phyloP scores from a whole-genome alignment of 2,888 invertebrate genomes.

The Maniola hyperantus region DNA sequence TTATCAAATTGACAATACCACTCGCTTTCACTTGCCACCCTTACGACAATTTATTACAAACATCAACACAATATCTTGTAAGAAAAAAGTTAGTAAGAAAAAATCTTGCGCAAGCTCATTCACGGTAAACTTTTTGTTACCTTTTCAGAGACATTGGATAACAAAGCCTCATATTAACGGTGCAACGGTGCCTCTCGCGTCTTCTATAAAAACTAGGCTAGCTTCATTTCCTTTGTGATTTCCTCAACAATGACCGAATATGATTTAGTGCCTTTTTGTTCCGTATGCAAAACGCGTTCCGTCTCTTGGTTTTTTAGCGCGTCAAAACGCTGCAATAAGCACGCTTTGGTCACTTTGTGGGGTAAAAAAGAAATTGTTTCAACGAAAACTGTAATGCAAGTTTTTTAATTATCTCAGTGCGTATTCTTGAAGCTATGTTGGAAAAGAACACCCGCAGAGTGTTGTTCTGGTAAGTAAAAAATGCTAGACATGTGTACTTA shows the following conservation, averaged over 20 bases:
- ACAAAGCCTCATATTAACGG: conserved; percentile 62
- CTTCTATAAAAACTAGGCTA: conserved; percentile 64
- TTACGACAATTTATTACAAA: conserved; percentile 50
- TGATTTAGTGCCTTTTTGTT: conserved; percentile 71
- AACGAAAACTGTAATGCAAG: conserved; percentile 11
- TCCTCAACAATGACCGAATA: conserved; percentile 65
- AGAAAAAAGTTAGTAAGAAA: conserved; percentile 55
- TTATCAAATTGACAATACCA: conserved; percentile 43
- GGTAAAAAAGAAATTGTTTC: conserved; percentile 12
- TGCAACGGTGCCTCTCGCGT: conserved; percentile 71
- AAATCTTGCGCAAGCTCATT: conserved; percentile 73
- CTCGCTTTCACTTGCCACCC: conserved; percentile 77
- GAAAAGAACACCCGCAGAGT: conserved; percentile 4
- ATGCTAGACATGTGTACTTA: not conserved
- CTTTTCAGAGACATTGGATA: conserved; percentile 64
- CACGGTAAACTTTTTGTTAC: conserved; percentile 53
- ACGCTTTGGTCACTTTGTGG: conserved; percentile 18
- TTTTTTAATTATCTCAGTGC: conserved; percentile 15
- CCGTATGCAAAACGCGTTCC: conserved; percentile 43
- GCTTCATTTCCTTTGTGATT: conserved; percentile 67
- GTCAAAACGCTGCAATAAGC: conserved; percentile 21
- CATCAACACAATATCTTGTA: conserved; percentile 45
- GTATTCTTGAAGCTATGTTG: conserved; percentile 6
- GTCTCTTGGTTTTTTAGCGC: conserved; percentile 35
- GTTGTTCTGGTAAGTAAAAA: not conserved